Evolutionary conservation across 2,888 invertebrate genomes (phyloP).

Genomic region (Plebejus melissa): DNA sequence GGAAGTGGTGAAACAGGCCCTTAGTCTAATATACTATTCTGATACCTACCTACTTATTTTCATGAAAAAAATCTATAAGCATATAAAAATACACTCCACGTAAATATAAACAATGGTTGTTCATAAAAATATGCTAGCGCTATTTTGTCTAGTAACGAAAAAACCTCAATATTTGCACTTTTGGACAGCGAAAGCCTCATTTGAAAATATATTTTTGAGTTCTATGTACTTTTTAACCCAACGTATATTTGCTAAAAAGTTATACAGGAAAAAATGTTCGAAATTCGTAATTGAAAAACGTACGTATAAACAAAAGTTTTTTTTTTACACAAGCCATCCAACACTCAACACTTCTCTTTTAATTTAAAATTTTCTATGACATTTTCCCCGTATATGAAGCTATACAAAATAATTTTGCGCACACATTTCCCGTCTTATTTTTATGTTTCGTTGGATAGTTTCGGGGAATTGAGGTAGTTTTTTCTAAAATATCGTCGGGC

Average conservation of each 20-base stretch:
- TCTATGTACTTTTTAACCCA: slow-evolving; percentile 26
- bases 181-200: slow-evolving; percentile 22
- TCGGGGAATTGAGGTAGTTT: slow-evolving; percentile 4
- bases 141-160: neutral
- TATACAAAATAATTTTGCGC: slow-evolving; percentile 26
- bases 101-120: neutral
- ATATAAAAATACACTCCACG: neutral
- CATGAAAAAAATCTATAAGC: too few relatives aligned
- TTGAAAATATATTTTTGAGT: slow-evolving; percentile 14
- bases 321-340: slow-evolving; percentile 20
- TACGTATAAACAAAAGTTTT: slow-evolving; percentile 26
- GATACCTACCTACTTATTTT: too few relatives aligned
- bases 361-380: slow-evolving; percentile 28
- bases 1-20: too few relatives aligned
- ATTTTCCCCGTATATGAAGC: slow-evolving; percentile 20
- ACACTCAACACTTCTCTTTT: slow-evolving; percentile 25
- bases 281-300: slow-evolving; percentile 27
- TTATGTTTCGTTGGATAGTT: neutral
- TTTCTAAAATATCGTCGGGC: slow-evolving; percentile 21
- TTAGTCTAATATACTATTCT: too few relatives aligned
- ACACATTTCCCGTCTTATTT: slow-evolving; percentile 28
- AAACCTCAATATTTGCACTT: slow-evolving; percentile 4
- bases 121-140: neutral
- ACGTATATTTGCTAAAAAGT: slow-evolving; percentile 27
- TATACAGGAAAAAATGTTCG: slow-evolving; percentile 25